Evolutionary conservation across 2,113 vertebrate species (phyloP).

Genomic region (Epinephelus lanceolatus): DNA sequence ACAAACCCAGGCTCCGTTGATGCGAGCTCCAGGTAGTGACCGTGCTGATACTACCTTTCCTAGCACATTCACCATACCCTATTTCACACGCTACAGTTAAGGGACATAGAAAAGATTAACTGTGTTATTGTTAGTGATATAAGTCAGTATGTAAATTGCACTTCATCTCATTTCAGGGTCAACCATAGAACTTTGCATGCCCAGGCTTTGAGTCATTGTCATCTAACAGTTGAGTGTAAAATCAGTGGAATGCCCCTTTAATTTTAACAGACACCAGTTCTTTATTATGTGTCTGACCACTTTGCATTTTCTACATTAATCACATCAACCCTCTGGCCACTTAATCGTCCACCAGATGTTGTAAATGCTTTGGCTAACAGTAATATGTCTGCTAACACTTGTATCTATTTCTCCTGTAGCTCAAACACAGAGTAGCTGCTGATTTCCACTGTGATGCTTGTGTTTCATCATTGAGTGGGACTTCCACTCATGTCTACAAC

Average conservation of each 20-base stretch:
- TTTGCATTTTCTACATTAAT: not conserved
- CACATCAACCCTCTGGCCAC: not conserved
- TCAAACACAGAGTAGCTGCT: not conserved
- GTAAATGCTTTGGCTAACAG: not conserved
- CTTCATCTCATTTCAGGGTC: too few species aligned
- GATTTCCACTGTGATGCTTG: constrained; percentile 3
- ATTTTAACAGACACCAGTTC: not conserved
- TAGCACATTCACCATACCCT: too few species aligned
- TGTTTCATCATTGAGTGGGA: not conserved
- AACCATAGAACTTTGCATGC: too few species aligned
- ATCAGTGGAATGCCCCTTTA: not conserved
- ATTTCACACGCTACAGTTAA: too few species aligned
- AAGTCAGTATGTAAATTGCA: too few species aligned
- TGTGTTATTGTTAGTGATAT: too few species aligned
- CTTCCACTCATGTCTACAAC: constrained; percentile 26
- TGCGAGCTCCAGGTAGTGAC: too few species aligned
- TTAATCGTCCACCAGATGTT: not conserved
- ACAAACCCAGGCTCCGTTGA: too few species aligned
- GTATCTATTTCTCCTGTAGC: not conserved
- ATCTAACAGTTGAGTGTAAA: not conserved
- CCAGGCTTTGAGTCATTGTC: too few species aligned
- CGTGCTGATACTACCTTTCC: too few species aligned
- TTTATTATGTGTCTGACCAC: not conserved
- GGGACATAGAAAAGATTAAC: too few species aligned
- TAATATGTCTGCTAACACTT: not conserved